These are phyloP conservation scores for Dendronephthya gigantea DNA, from an alignment of 64 coral and sea anemone genomes.

Conservation along the genomic window DNA sequence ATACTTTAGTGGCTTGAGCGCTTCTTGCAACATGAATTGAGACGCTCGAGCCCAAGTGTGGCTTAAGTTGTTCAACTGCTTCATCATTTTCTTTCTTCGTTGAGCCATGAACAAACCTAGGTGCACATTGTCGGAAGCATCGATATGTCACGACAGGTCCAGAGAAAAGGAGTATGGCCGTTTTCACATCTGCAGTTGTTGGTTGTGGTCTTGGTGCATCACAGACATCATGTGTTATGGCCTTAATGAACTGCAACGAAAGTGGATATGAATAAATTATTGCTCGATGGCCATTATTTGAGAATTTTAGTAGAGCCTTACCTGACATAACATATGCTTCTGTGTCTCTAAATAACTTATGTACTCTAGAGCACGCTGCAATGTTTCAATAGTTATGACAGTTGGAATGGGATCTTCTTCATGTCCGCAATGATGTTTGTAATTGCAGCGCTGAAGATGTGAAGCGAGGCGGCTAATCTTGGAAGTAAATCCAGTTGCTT, in stretches of 20 bases:
- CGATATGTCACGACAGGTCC: not conserved
- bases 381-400: not conserved
- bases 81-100: not conserved
- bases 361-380: not conserved
- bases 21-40: slow-evolving; percentile 4
- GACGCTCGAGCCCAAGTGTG: not conserved
- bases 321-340: slow-evolving; percentile 3
- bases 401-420: not conserved
- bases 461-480: not conserved
- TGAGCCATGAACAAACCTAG: not conserved
- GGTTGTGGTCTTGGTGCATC: slow-evolving; percentile 8
- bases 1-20: not conserved
- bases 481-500: not conserved
- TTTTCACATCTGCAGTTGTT: not conserved
- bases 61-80: slow-evolving; percentile 8
- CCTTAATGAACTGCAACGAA: slow-evolving; percentile 17
- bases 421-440: not conserved
- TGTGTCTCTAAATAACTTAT: not conserved
- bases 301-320: not conserved
- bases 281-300: not conserved
- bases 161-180: not conserved
- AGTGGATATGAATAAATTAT: not conserved
- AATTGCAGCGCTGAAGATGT: not conserved
- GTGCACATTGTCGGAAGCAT: not conserved
- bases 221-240: slow-evolving; percentile 6